Conservation (phyloP, 2,113 vertebrate genomes). For the Rhea americana region DNA sequence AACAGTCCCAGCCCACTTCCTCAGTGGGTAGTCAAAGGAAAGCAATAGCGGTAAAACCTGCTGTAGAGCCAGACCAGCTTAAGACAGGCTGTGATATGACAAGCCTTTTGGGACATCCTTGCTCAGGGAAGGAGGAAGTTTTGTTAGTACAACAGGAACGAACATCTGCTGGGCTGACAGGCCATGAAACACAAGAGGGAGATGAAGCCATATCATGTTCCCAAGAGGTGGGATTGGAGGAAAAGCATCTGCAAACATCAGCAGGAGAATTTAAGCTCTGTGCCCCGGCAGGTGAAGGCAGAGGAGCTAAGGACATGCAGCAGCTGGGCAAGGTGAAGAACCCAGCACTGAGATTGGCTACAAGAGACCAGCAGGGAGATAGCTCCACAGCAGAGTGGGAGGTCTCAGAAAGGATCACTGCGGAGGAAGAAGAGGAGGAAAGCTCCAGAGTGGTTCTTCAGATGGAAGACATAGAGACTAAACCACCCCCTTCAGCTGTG, state of each 20-base stretch:
- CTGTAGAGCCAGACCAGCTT: not conserved
- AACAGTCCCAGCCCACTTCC: not conserved
- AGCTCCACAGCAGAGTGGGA: not conserved
- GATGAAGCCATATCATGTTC: not conserved
- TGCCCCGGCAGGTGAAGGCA: not conserved
- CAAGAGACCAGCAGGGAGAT: not conserved
- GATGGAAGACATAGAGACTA: conserved; percentile 64
- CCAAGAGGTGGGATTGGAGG: not conserved
- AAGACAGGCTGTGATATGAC: not conserved
- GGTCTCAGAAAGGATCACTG: not conserved
- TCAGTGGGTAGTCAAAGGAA: not conserved
- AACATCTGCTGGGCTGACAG: not conserved
- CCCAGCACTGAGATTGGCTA: not conserved
- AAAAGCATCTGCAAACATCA: not conserved
- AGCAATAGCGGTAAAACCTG: not conserved
- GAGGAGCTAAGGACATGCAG: not conserved
- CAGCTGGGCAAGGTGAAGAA: not conserved
- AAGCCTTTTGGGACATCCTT: not conserved
- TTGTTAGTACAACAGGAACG: not conserved
- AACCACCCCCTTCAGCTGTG: not conserved
- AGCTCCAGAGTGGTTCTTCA: conserved; percentile 54
- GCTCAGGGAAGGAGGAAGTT: not conserved
- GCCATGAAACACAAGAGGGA: not conserved
- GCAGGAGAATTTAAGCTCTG: not conserved
- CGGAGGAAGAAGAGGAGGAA: not conserved